Evolutionary conservation across 2,888 invertebrate genomes (phyloP).

Genomic region (Protonemura montana): DNA sequence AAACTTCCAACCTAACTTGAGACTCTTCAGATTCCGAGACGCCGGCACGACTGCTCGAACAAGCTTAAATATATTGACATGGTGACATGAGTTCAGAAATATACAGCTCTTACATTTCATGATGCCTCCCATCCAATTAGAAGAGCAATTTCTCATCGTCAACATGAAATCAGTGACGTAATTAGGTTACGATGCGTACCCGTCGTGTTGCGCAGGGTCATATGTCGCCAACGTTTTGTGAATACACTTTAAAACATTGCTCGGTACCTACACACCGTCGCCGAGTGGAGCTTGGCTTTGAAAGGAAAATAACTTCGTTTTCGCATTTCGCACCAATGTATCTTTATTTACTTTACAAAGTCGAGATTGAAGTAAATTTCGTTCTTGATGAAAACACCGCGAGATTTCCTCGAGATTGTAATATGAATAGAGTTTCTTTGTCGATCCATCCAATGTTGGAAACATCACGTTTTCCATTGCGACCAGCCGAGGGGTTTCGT

Average conservation of each 20-base stretch:
- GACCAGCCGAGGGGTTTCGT: not conserved
- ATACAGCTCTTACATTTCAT: slow-evolving; percentile 1
- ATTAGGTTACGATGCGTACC: not conserved
- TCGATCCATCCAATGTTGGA: not conserved
- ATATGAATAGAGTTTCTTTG: slow-evolving; percentile 1
- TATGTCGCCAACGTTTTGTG: not conserved
- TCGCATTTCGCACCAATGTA: not conserved
- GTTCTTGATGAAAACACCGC: not conserved
- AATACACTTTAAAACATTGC: not conserved
- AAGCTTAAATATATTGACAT: slow-evolving; percentile 38
- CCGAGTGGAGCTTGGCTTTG: not conserved
- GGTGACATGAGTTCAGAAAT: not conserved
- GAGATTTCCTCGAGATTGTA: not conserved
- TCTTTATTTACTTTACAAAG: not conserved
- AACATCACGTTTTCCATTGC: slow-evolving; percentile 20
- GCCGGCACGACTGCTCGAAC: not conserved
- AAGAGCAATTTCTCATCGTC: slow-evolving; percentile 32
- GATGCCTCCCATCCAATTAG: slow-evolving; percentile 24
- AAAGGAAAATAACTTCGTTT: not conserved
- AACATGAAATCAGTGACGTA: not conserved
- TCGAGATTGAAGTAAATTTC: not conserved
- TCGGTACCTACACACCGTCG: not conserved
- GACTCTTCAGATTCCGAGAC: not conserved
- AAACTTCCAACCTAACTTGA: slow-evolving; percentile 3
- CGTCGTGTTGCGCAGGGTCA: not conserved